Evolutionary conservation across 2,113 vertebrate species (phyloP).

Genomic region (Pelodiscus sinensis): DNA sequence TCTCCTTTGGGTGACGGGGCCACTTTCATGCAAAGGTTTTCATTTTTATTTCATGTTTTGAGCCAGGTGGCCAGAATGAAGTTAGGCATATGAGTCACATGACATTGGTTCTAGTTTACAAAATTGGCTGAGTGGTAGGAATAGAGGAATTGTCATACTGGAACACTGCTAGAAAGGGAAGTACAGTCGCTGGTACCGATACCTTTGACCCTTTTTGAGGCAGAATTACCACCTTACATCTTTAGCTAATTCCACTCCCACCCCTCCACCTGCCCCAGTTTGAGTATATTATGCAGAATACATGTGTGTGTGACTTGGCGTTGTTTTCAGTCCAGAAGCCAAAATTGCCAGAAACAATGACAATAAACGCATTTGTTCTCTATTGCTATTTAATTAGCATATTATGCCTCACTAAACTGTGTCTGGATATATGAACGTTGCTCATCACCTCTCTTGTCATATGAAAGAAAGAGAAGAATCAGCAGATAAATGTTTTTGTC

Average conservation of each 20-base stretch:
- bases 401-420: not conserved
- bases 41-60: not conserved
- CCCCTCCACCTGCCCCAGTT: too few relatives aligned
- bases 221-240: not conserved
- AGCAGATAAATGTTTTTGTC: not conserved
- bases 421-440: not conserved
- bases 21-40: not conserved
- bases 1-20: not conserved
- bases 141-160: not conserved
- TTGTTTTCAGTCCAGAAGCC: constrained; percentile 26
- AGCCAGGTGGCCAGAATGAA: not conserved
- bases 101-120: not conserved
- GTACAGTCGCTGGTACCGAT: accelerated
- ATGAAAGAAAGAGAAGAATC: not conserved
- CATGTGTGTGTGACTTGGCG: not conserved
- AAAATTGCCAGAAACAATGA: constrained; percentile 31
- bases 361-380: not conserved
- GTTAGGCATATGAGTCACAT: accelerated
- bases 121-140: not conserved
- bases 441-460: not conserved
- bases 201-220: not conserved
- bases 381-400: not conserved
- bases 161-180: not conserved
- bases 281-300: not conserved
- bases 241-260: constrained; percentile 11